These are phyloP conservation scores for Tetragonula carbonaria DNA, from an alignment of 2,888 invertebrate species.

Conservation along the genomic window DNA sequence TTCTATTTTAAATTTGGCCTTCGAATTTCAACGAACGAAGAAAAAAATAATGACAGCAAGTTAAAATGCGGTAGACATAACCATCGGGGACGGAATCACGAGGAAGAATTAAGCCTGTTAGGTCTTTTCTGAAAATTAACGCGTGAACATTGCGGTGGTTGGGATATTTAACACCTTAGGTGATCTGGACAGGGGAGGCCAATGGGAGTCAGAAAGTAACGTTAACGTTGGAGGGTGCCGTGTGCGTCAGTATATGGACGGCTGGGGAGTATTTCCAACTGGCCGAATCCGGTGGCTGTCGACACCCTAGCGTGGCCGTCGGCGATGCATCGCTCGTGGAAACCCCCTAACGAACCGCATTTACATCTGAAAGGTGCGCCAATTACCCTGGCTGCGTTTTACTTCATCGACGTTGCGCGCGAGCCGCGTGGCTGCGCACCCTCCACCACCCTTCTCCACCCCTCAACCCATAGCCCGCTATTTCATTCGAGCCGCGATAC, in stretches of 20 bases:
- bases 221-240: slow-evolving; percentile 41
- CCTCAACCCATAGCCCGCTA: not conserved
- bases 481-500: slow-evolving; percentile 48
- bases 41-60: too few relatives aligned
- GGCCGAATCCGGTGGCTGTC: slow-evolving; percentile 62
- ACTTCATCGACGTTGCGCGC: slow-evolving; percentile 73
- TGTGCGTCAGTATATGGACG: slow-evolving; percentile 59
- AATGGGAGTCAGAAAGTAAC: slow-evolving; percentile 39
- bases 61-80: too few relatives aligned
- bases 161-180: slow-evolving; percentile 54
- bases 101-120: slow-evolving; percentile 32
- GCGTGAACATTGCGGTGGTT: slow-evolving; percentile 47
- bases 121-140: slow-evolving; percentile 35
- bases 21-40: too few relatives aligned
- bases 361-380: slow-evolving; percentile 81
- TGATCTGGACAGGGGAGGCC: slow-evolving; percentile 20
- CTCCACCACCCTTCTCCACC: too few relatives aligned
- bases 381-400: slow-evolving; percentile 79
- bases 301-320: slow-evolving; percentile 59
- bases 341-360: slow-evolving; percentile 81
- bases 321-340: slow-evolving; percentile 70
- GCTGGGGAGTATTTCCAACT: slow-evolving; percentile 70
- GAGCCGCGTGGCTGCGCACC: slow-evolving; percentile 41
- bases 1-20: too few relatives aligned
- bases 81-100: not conserved